phyloP scores from a whole-genome alignment of 2,797 vertebrate species.

The Clamator glandarius region DNA sequence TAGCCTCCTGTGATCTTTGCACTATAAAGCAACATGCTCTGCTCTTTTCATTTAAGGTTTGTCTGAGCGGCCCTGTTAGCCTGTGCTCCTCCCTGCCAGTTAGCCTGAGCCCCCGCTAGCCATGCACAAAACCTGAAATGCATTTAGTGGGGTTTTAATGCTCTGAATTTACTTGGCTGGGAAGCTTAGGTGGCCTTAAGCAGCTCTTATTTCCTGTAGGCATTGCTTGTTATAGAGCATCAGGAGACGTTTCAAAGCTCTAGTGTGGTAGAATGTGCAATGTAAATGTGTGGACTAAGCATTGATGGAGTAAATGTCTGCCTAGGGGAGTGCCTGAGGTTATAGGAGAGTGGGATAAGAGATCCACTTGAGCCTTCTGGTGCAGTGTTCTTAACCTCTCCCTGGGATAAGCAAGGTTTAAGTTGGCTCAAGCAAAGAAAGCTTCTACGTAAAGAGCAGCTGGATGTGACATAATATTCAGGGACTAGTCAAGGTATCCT shows the following conservation, averaged over 20 bases:
- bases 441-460: background rate
- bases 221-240: rapidly evolving
- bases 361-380: background rate
- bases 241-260: background rate
- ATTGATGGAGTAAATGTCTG: background rate
- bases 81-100: background rate
- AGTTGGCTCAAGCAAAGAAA: background rate
- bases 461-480: background rate
- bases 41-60: background rate
- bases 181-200: background rate
- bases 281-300: background rate
- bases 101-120: background rate
- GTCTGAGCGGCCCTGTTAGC: background rate
- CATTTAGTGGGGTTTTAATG: background rate
- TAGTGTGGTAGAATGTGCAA: background rate
- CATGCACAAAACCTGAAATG: too few relatives aligned
- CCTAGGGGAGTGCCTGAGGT: background rate
- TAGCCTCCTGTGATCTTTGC: background rate
- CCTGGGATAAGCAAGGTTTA: background rate
- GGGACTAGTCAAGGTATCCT: background rate
- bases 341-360: background rate
- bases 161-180: background rate
- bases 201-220: background rate
- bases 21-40: rapidly evolving
- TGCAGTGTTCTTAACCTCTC: background rate